Evolutionary conservation across 37 sponge, comb jelly and placozoan genomes (phyloP).

Genomic region (Bolinopsis microptera): DNA sequence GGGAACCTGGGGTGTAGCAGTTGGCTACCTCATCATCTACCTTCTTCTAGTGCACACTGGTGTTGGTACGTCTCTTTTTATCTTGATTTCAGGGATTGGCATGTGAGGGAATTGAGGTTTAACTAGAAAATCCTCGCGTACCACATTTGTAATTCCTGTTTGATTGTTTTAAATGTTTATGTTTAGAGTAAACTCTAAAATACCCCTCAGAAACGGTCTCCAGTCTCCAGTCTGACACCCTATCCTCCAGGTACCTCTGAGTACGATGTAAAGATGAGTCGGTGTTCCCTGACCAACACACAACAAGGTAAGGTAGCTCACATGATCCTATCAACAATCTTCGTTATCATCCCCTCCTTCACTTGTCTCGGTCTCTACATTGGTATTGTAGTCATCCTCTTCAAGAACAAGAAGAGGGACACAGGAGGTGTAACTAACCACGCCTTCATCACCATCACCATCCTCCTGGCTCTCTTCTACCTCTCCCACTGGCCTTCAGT

Average conservation of each 20-base stretch:
- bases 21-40: background rate
- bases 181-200: background rate
- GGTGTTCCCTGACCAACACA: slow-evolving; percentile 28
- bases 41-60: background rate
- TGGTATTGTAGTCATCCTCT: background rate
- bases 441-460: slow-evolving; percentile 29
- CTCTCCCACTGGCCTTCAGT: slow-evolving; percentile 16
- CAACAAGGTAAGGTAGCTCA: background rate
- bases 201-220: too few relatives aligned
- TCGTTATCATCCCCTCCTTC: slow-evolving; percentile 3
- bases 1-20: background rate
- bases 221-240: too few relatives aligned
- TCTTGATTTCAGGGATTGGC: too few relatives aligned
- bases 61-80: background rate
- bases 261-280: background rate
- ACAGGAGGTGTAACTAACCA: background rate
- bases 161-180: background rate
- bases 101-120: too few relatives aligned
- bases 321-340: background rate
- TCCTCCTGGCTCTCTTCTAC: slow-evolving; percentile 7
- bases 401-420: background rate
- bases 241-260: background rate
- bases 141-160: background rate
- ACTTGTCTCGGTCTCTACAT: background rate
- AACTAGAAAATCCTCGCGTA: background rate